Base-by-base conservation (phyloP, 2,113 vertebrate species). In the Engraulis encrasicolus region DNA sequence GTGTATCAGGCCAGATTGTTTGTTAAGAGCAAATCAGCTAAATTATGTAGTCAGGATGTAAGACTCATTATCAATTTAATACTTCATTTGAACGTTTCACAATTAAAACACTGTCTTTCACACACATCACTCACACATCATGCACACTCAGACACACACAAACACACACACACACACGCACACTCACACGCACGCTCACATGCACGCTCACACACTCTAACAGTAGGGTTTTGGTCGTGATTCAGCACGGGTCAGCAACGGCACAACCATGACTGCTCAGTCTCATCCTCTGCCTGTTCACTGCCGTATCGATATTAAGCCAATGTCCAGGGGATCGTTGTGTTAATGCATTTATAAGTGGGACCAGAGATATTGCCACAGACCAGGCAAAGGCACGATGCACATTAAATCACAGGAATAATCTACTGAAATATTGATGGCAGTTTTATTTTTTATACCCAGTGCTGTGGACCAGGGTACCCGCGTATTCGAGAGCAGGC, bases 371-470 rank as follows among this genome's bases (percentile, higher is more conserved):
- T 93, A 92, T 93, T 92, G 91, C 94, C 48, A 78, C 83, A 90
- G 88, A 93, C 85, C 85, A 82, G 87, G 89, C 88, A 87, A 89
- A 88, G 89, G 86, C 14, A 74, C 89, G 86, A 89, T 84, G 90
- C 91, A 92, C 86, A 91, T 91, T 91, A 92, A 93, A 94, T 93
- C 90, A 92, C 83, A 74, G 85, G 89, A 93, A 93, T 93, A 93
- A 92, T 90, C 83, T 77, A 91, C 93, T 94, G 79, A 95, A 94
- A 93, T 93, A 93, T 94, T 92, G 91, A 95, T 89, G 90, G 71
- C 85, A 85, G 89, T 90, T 92, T 92, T 90, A 84, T 90, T 92
- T 91, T 87, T 88, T 52, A 50, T 50, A 27, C 78, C 20, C 18
- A 31, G 58, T 0, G 38, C 82, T 88, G 81, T 85, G 87, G 88